Percentiles rank a stretch among this genome's conserved stretches.
These are phyloP conservation scores for Morpho deidamia DNA, from an alignment of 2,888 invertebrate genomes.

Conservation along the genomic window DNA sequence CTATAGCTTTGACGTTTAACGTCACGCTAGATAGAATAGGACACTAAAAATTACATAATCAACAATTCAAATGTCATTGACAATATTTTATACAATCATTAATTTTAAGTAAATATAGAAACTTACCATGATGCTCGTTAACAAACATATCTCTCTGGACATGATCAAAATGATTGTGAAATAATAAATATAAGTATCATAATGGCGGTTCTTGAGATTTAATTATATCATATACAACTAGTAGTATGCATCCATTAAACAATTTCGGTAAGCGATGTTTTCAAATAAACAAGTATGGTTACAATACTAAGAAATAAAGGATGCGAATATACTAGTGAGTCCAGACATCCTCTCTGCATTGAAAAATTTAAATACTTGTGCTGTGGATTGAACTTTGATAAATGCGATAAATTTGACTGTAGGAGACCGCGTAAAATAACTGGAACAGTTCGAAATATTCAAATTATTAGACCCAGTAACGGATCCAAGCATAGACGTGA, in stretches of 20 bases:
- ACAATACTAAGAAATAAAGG: constrained; percentile 3
- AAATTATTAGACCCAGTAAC: neutral
- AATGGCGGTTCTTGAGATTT: neutral
- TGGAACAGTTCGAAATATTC: neutral
- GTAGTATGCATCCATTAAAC: neutral
- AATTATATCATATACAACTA: neutral
- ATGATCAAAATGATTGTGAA: too few species aligned
- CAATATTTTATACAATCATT: neutral
- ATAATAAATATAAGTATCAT: neutral
- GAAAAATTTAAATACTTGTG: constrained; percentile 8
- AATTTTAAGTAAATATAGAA: neutral
- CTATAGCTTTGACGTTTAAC: too few species aligned
- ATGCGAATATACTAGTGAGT: neutral
- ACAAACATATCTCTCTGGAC: neutral
- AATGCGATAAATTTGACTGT: neutral
- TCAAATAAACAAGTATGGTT: neutral
- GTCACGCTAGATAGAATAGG: neutral
- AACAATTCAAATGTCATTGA: neutral
- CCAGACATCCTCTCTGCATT: neutral
- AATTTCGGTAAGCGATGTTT: neutral
- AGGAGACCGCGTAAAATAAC: constrained; percentile 3
- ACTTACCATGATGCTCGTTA: neutral
- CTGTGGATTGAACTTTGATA: neutral
- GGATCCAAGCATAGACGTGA: neutral
- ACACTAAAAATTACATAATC: neutral